These are phyloP conservation scores for Holocentrus rufus DNA, from an alignment of 2,797 vertebrate species.

Conservation along the genomic window DNA sequence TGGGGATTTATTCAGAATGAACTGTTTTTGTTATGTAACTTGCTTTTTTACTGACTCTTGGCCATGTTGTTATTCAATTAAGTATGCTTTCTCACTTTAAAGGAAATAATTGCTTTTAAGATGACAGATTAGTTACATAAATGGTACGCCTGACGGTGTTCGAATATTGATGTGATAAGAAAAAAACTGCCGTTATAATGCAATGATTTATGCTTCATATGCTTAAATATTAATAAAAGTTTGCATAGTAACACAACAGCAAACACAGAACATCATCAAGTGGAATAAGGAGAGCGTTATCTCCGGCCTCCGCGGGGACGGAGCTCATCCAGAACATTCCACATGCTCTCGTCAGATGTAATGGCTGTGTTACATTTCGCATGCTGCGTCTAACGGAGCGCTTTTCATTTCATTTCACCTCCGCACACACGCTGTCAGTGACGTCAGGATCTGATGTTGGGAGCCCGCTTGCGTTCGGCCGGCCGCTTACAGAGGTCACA, in stretches of 20 bases:
- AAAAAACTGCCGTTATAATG: conserved; percentile 27
- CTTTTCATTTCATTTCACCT: conserved; percentile 8
- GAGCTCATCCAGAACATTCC: conserved; percentile 40
- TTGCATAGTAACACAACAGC: no score
- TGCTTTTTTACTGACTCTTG: conserved; percentile 6
- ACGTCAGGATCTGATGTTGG: conserved; percentile 4
- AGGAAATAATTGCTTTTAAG: conserved; percentile 7
- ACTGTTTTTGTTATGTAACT: conserved; percentile 6
- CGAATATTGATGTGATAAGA: background rate
- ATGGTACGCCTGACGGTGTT: background rate
- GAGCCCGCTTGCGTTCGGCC: background rate
- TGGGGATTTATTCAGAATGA: background rate
- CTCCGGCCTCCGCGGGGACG: conserved; percentile 3
- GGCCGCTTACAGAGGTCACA: conserved; percentile 24
- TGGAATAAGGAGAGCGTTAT: conserved; percentile 6
- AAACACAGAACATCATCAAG: no score
- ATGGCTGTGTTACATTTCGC: conserved; percentile 29
- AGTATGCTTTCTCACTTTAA: conserved; percentile 6
- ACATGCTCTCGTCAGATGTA: conserved; percentile 51
- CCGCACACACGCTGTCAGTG: conserved; percentile 3
- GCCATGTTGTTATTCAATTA: background rate
- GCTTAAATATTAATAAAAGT: conserved; percentile 20
- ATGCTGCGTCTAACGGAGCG: conserved; percentile 12
- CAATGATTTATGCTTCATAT: conserved; percentile 10
- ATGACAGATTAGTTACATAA: conserved; percentile 3